These are phyloP conservation scores for Nomada fabriciana DNA, from an alignment of 2,888 invertebrate genomes.

Conservation along the genomic window DNA sequence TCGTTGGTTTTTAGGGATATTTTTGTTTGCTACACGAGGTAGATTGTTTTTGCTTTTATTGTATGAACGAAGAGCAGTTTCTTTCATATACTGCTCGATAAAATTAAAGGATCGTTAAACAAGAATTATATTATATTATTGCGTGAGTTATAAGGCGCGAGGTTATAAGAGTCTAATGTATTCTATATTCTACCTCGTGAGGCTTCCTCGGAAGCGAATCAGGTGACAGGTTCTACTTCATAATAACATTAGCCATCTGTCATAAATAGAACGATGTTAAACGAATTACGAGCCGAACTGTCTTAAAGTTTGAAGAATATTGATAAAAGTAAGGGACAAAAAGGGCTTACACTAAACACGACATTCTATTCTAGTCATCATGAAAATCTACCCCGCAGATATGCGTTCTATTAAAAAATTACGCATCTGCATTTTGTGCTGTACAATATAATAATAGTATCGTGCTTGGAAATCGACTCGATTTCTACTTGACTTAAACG, in stretches of 20 bases:
- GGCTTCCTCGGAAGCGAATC: constrained; percentile 40
- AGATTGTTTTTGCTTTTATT: too few species aligned
- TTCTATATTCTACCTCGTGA: constrained; percentile 2
- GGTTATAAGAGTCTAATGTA: constrained; percentile 33
- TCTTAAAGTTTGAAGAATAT: constrained; percentile 20
- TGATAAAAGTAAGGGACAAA: not conserved
- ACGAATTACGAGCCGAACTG: constrained; percentile 23
- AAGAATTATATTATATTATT: not conserved
- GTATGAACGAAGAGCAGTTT: too few species aligned
- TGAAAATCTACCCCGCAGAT: too few species aligned
- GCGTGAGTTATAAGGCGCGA: not conserved
- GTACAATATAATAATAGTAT: not conserved
- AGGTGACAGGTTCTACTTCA: constrained; percentile 42
- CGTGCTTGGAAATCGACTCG: not conserved
- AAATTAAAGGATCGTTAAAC: too few species aligned
- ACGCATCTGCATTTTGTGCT: not conserved
- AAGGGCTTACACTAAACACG: not conserved
- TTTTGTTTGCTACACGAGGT: too few species aligned
- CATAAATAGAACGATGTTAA: constrained; percentile 52
- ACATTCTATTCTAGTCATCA: too few species aligned
- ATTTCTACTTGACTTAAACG: not conserved
- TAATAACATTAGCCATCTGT: constrained; percentile 62
- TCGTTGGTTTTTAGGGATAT: too few species aligned
- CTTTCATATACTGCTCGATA: too few species aligned
- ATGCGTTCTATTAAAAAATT: too few species aligned